These are phyloP conservation scores for Xiphorhynchus erythropygius DNA, from an alignment of 2,797 vertebrate species.

Conservation along the genomic window DNA sequence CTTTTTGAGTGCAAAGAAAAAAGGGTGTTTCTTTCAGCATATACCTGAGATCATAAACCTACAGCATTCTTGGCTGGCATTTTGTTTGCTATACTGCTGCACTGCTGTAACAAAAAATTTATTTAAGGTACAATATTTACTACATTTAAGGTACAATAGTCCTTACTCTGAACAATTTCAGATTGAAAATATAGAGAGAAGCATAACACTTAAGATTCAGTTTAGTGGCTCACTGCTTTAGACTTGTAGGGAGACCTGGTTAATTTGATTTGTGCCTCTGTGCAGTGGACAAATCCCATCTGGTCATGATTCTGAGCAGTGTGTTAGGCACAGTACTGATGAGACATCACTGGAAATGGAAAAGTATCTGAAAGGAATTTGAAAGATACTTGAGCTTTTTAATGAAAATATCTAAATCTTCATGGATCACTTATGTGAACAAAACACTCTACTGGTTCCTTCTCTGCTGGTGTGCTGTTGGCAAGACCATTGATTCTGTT, in stretches of 20 bases:
- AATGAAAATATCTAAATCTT: background rate
- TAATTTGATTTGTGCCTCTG: background rate
- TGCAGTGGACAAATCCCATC: background rate
- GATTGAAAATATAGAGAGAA: background rate
- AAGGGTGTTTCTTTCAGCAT: background rate
- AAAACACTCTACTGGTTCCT: background rate
- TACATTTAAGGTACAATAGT: background rate
- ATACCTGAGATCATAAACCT: background rate
- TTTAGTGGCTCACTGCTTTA: background rate
- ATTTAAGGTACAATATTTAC: background rate
- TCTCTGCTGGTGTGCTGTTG: background rate
- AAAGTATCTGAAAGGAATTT: background rate
- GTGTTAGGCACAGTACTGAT: background rate
- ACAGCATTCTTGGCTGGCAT: background rate
- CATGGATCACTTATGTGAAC: background rate
- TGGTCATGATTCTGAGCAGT: background rate
- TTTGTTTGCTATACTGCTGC: background rate
- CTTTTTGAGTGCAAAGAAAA: background rate
- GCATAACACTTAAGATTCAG: background rate
- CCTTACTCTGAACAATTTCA: conserved; percentile 1
- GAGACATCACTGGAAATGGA: background rate
- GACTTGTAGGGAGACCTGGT: background rate
- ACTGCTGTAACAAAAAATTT: background rate
- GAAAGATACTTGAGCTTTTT: background rate
- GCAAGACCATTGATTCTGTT: background rate